These are phyloP conservation scores for Podiceps cristatus DNA, from an alignment of 2,113 vertebrate species.

Conservation along the genomic window DNA sequence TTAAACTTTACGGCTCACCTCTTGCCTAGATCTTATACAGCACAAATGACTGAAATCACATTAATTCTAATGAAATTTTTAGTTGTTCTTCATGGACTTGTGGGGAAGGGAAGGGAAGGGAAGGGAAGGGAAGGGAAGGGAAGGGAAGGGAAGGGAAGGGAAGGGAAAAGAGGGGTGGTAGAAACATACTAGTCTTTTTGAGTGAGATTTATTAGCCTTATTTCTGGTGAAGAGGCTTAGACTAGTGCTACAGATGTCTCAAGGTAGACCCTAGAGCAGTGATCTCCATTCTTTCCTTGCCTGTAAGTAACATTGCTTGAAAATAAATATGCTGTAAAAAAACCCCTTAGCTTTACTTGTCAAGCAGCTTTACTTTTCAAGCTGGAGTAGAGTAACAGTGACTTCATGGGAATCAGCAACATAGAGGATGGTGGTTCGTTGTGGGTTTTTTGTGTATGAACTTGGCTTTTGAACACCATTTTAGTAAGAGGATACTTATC, in stretches of 20 bases:
- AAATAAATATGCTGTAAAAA: neutral
- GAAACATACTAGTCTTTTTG: neutral
- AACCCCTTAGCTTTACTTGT: neutral
- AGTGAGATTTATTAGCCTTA: neutral
- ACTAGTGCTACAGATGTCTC: neutral
- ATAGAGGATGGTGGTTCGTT: neutral
- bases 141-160: neutral
- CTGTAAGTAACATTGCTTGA: neutral
- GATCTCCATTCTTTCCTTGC: neutral
- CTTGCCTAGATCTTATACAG: neutral
- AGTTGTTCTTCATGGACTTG: neutral
- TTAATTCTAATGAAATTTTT: neutral
- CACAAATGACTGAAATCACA: neutral
- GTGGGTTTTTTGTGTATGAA: neutral
- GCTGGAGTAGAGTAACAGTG: neutral
- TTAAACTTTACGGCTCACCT: neutral
- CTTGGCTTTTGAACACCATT: neutral
- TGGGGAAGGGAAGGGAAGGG: neutral
- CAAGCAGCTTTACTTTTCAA: neutral
- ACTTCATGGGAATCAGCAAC: neutral
- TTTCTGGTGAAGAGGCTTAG: neutral
- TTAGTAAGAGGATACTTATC: neutral
- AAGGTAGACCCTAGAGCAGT: neutral
- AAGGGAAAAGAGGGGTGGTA: neutral
- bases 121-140: neutral